These are phyloP conservation scores for Phylloscopus whistleri DNA, from an alignment of 2,113 vertebrate species.

Conservation along the genomic window DNA sequence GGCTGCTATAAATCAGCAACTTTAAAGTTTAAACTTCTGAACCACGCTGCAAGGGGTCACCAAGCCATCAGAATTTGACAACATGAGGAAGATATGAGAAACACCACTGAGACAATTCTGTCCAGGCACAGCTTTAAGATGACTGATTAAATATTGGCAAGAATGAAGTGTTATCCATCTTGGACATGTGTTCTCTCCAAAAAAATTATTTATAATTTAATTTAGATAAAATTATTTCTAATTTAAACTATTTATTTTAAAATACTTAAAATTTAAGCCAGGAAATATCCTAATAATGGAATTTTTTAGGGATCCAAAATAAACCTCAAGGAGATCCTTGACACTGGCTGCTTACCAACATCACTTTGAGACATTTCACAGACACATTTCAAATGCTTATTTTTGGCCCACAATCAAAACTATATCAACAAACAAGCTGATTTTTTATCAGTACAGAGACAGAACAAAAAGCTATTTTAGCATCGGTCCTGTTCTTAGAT, in stretches of 20 bases:
- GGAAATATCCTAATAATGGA: neutral
- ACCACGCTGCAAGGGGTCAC: fast-evolving
- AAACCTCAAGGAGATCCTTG: neutral
- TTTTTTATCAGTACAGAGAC: neutral
- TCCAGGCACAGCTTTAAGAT: neutral
- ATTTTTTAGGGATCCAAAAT: neutral
- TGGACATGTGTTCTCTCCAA: neutral
- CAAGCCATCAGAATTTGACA: neutral
- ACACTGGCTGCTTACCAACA: neutral
- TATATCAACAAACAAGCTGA: neutral
- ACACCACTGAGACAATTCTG: neutral
- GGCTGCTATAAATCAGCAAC: neutral
- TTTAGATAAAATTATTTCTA: neutral
- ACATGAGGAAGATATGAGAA: neutral
- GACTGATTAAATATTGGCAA: neutral
- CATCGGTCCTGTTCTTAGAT: neutral
- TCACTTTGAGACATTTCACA: neutral
- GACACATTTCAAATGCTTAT: neutral
- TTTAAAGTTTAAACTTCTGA: neutral
- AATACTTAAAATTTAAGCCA: neutral
- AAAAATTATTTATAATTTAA: neutral
- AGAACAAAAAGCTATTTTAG: neutral
- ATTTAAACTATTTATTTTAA: neutral
- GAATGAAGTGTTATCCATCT: neutral
- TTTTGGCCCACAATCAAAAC: neutral